These are phyloP conservation scores for Morinoia aosen DNA, from an alignment of 2,888 invertebrate genomes.

Conservation along the genomic window DNA sequence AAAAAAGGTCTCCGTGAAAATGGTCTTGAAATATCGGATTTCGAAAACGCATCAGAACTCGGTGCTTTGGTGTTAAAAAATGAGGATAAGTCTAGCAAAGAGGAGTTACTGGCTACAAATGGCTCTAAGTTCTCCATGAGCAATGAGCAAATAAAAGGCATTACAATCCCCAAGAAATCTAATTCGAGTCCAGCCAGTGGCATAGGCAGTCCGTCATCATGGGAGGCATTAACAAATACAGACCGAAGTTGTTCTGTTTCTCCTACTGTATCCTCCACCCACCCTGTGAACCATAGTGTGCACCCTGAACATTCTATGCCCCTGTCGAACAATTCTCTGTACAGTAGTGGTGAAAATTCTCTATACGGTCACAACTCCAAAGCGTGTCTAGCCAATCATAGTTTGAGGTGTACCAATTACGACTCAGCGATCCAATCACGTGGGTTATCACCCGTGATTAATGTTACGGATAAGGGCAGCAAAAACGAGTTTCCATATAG, in stretches of 20 bases:
- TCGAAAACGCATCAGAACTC: neutral
- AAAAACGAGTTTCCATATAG: no score
- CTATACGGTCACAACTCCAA: neutral
- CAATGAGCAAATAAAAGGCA: neutral
- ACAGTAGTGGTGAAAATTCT: neutral
- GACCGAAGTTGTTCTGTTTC: no score
- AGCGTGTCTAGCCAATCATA: no score
- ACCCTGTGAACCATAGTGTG: no score
- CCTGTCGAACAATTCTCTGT: no score
- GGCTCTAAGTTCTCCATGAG: no score
- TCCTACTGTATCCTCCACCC: no score
- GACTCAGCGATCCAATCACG: neutral
- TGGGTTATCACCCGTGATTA: neutral
- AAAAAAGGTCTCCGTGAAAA: neutral
- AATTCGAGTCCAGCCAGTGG: neutral
- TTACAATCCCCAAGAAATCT: neutral
- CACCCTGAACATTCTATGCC: no score
- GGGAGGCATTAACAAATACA: no score
- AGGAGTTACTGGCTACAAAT: no score
- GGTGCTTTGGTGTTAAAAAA: neutral
- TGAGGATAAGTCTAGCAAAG: no score
- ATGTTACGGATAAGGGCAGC: no score
- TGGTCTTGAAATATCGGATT: neutral
- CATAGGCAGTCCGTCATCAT: neutral
- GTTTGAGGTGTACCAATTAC: neutral